Evolutionary conservation across 2,888 invertebrate species (phyloP), one percentile per base, ranked within the genome.

Genomic region (Lasioglossum malachurum): DNA sequence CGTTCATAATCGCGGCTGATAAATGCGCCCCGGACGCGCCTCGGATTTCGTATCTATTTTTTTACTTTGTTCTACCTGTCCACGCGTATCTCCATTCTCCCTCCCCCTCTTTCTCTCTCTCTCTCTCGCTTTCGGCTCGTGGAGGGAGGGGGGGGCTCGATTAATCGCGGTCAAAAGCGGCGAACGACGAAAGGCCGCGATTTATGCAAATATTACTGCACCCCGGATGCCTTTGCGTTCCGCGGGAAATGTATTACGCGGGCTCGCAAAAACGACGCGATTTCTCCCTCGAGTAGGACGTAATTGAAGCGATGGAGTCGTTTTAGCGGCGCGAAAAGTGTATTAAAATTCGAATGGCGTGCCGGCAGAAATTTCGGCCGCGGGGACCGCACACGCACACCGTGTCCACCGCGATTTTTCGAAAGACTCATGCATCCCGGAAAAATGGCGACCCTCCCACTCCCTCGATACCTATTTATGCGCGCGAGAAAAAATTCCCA

Each of bases 301-400:
- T 88, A 88, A 89, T 87, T 84, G 80, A 82, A 64, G 41, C 60
- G 78, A 83, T 83, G 92, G 89, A 91, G 90, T 67, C 90, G 88
- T 92, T 92, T 91, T 90, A 87, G 87, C 88, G 88, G 84, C 27
- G 69, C 86, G 89, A 88, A 91, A 92, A 93, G 88, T 89, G 86
- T 91, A 91, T 93, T 92, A 93, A 93, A 92, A 91, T 91, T 89
- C 89, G 88, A 90, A 91, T 91, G 87, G 88, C 89, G 87, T 88
- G 73, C 38, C 19, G 69, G 23, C 23, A 23, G 41, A 46, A 69
- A 38, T 69, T 69, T 69, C 69, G 69, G 53, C 23, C 53, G 23
- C 8, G 10, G 23, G 38, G 35, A 35, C 35, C 44, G 44, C 44
- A 12, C 44, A 12, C 44, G 12, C 35, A 23, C 69, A 19, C 19